Evolutionary conservation across 1,140 invertebrate species (phyloP).

Genomic region (Cotesia glomerata): DNA sequence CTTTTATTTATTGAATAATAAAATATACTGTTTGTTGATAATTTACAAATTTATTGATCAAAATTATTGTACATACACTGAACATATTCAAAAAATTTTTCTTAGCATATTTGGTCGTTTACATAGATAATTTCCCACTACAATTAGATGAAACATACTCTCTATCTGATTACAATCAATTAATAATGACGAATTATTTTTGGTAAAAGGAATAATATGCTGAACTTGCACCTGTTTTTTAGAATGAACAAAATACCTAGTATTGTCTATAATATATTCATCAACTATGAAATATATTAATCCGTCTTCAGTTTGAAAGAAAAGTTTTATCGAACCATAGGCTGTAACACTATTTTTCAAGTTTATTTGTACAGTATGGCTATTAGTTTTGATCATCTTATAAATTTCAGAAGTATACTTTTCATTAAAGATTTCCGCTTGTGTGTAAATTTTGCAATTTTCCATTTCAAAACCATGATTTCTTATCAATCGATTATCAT

Average conservation of each 20-base stretch:
- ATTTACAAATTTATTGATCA: too few relatives aligned
- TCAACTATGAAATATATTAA: slow-evolving; percentile 27
- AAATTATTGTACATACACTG: too few relatives aligned
- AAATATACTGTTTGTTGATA: too few relatives aligned
- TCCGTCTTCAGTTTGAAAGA: slow-evolving; percentile 15
- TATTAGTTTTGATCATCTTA: slow-evolving; percentile 37
- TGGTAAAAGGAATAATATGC: slow-evolving; percentile 19
- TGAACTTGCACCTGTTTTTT: slow-evolving; percentile 13
- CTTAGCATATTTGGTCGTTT: slow-evolving; percentile 21
- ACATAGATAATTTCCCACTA: slow-evolving; percentile 21
- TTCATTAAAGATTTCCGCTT: slow-evolving; percentile 28
- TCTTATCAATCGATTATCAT: slow-evolving; percentile 6
- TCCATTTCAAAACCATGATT: not conserved
- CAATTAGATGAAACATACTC: slow-evolving; percentile 10
- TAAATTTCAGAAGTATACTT: slow-evolving; percentile 35
- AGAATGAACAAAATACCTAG: slow-evolving; percentile 19
- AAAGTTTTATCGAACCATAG: slow-evolving; percentile 31
- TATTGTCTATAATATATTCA: slow-evolving; percentile 18
- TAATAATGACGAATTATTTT: not conserved
- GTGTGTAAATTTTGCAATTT: slow-evolving; percentile 28
- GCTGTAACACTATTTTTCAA: not conserved
- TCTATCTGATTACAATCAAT: slow-evolving; percentile 15
- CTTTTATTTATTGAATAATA: too few relatives aligned
- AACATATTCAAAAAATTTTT: not conserved
- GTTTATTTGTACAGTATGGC: slow-evolving; percentile 27